phyloP scores from a whole-genome alignment of 2,797 vertebrate species.

The Crocidura indochinensis region DNA sequence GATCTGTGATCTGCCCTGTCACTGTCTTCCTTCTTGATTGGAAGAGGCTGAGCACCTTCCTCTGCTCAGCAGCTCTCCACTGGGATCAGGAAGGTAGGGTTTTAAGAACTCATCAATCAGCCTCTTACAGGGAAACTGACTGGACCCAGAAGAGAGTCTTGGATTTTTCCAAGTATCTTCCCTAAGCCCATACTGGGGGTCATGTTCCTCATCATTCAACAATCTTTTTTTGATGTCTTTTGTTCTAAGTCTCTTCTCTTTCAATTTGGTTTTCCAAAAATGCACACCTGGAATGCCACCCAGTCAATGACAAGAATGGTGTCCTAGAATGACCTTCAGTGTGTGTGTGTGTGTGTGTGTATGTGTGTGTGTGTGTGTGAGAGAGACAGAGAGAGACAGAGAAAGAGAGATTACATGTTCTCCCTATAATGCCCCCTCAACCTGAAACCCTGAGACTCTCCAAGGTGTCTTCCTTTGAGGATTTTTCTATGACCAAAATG shows the following conservation, averaged over 20 bases:
- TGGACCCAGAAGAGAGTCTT: too few species aligned
- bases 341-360: not conserved
- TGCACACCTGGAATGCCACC: not conserved
- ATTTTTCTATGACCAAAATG: constrained; percentile 33
- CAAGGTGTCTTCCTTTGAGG: not conserved
- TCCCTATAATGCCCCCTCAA: not conserved
- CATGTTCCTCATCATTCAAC: constrained; percentile 9
- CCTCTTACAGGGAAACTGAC: not conserved
- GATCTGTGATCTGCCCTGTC: not conserved
- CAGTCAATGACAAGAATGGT: not conserved
- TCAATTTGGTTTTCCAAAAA: constrained; percentile 47
- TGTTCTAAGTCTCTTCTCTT: constrained; percentile 16
- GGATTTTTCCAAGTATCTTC: not conserved
- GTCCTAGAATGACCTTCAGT: not conserved
- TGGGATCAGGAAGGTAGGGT: not conserved
- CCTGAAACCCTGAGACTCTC: constrained; percentile 40
- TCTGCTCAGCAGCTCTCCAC: not conserved
- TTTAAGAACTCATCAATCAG: not conserved
- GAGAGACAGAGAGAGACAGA: not conserved
- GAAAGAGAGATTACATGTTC: not conserved
- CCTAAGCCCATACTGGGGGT: not conserved
- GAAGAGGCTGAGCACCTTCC: not conserved
- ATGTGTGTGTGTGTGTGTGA: not conserved
- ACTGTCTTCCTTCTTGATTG: not conserved
- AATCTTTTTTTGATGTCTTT: constrained; percentile 15